Percentiles rank a stretch among this genome's conserved stretches.
phyloP scores from a whole-genome alignment of 2,113 vertebrate genomes.

The Neoarius graeffei region DNA sequence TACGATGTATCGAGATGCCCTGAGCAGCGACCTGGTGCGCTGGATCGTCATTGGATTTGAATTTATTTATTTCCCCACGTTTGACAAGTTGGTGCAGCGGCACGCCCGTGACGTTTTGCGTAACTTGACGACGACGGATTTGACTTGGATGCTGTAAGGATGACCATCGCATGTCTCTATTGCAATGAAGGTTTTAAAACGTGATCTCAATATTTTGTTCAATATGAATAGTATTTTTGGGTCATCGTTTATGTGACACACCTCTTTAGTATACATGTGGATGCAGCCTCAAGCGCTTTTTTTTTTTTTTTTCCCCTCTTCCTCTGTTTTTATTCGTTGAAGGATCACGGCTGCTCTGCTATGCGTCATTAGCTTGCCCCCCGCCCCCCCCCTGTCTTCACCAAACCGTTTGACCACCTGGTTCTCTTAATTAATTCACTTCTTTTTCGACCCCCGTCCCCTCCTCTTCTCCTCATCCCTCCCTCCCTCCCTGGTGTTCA shows the following conservation, averaged over 20 bases:
- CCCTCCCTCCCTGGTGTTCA: slow-evolving; percentile 79
- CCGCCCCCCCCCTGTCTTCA: slow-evolving; percentile 60
- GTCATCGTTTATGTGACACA: neutral
- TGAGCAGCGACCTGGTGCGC: too few species aligned
- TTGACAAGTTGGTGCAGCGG: neutral
- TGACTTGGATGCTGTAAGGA: too few species aligned
- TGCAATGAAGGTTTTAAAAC: neutral
- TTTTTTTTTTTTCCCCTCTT: neutral
- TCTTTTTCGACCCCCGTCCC: slow-evolving; percentile 74
- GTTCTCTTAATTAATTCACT: slow-evolving; percentile 84
- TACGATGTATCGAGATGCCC: too few species aligned
- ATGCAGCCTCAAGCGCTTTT: neutral
- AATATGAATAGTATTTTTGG: neutral
- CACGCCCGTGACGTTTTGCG: neutral
- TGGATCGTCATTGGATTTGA: neutral
- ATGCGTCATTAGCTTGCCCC: slow-evolving; percentile 80
- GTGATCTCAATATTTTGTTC: neutral
- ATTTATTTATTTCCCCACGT: neutral
- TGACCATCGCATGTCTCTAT: neutral
- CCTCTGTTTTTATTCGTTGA: slow-evolving; percentile 31
- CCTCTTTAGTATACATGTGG: neutral
- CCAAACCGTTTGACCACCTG: slow-evolving; percentile 82
- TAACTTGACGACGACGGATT: neutral
- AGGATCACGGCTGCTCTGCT: slow-evolving; percentile 73
- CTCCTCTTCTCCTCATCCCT: slow-evolving; percentile 73